Evolutionary conservation across 2,113 vertebrate species (phyloP).

Genomic region (Myanophis thanlyinensis): DNA sequence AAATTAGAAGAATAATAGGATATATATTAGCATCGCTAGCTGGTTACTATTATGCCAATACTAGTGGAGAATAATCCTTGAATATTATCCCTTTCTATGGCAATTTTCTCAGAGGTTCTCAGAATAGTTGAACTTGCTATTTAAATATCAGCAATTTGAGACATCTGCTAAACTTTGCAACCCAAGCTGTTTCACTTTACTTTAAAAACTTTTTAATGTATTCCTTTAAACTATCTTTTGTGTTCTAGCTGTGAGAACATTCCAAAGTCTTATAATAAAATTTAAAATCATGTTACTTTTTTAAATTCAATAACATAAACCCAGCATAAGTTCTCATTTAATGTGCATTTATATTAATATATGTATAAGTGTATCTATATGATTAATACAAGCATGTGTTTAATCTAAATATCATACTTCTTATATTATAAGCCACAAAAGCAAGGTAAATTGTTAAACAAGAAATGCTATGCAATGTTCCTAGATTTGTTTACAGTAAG

Average conservation of each 20-base stretch:
- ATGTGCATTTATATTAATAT: background rate
- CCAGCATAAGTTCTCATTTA: background rate
- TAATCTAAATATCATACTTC: fast-evolving
- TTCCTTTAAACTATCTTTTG: background rate
- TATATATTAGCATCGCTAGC: background rate
- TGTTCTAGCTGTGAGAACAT: background rate
- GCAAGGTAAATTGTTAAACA: background rate
- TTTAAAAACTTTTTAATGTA: too few relatives aligned
- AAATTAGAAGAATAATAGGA: background rate
- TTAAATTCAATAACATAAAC: background rate
- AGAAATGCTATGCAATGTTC: background rate
- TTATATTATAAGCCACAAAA: background rate
- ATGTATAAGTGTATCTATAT: background rate
- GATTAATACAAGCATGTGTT: background rate
- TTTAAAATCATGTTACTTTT: background rate
- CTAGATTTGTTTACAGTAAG: background rate
- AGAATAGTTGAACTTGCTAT: background rate
- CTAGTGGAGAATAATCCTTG: background rate
- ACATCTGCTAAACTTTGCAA: background rate
- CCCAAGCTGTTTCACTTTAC: background rate
- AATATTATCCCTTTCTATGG: background rate
- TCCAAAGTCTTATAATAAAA: background rate
- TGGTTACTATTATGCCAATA: background rate
- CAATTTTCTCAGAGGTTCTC: background rate
- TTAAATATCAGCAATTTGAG: background rate